Percentiles rank a stretch among this genome's conserved stretches.
Conservation (phyloP, 2,113 vertebrate species). For the Mesocricetus auratus region DNA sequence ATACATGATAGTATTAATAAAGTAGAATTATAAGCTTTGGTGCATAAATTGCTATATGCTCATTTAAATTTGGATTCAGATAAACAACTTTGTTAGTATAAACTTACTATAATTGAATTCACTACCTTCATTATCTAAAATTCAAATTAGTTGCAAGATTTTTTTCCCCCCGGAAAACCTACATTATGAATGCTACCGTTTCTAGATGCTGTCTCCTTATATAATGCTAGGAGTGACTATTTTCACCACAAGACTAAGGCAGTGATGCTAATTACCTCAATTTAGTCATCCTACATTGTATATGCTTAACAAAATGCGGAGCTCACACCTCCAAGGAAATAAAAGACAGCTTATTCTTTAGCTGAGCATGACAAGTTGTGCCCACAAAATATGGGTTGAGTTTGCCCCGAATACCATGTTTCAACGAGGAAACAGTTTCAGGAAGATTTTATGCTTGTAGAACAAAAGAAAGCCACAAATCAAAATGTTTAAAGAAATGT, state of each 20-base stretch:
- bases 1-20: background rate
- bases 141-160: background rate
- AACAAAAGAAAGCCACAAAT: background rate
- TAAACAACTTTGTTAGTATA: slow-evolving; percentile 6
- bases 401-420: background rate
- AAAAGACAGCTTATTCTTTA: background rate
- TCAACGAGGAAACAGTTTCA: background rate
- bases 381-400: background rate
- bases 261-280: background rate
- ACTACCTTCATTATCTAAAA: background rate
- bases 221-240: background rate
- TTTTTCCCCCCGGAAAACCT: background rate
- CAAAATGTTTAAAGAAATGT: background rate
- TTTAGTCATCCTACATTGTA: background rate
- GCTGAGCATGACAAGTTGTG: background rate
- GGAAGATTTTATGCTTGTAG: background rate
- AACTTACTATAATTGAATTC: background rate
- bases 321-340: background rate
- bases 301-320: background rate
- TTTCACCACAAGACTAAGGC: background rate
- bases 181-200: background rate
- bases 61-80: slow-evolving; percentile 30
- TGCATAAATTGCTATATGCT: background rate
- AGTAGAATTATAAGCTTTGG: background rate
- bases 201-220: background rate